Evolutionary conservation across 2,888 invertebrate species (phyloP).

Genomic region (Marronus borbonicus): DNA sequence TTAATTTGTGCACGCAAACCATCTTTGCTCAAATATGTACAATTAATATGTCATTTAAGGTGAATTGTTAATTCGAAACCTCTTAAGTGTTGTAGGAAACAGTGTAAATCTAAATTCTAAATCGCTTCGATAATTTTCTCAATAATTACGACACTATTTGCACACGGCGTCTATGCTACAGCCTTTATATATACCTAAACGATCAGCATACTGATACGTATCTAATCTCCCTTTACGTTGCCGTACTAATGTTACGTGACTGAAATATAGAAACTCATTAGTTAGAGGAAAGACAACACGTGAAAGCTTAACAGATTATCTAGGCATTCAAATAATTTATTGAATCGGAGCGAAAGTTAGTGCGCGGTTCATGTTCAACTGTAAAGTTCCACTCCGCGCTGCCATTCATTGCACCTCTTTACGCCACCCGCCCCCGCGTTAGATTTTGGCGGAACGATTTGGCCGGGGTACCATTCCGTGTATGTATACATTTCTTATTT

Average conservation of each 20-base stretch:
- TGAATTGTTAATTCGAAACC: not conserved
- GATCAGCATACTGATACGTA: conserved; percentile 50
- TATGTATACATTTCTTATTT: conserved; percentile 31
- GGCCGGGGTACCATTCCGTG: not conserved
- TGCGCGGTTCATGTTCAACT: conserved; percentile 34
- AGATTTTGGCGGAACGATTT: conserved; percentile 20
- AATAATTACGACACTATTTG: conserved; percentile 42
- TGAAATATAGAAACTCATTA: conserved; percentile 51
- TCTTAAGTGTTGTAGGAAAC: not conserved
- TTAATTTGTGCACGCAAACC: too few species aligned
- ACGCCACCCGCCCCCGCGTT: not conserved
- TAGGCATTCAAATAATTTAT: conserved; percentile 47
- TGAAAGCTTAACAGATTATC: conserved; percentile 48
- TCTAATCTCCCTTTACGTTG: conserved; percentile 49
- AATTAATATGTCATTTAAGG: too few species aligned
- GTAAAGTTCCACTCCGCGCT: conserved; percentile 30
- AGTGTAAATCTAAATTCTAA: not conserved
- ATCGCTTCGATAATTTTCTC: conserved; percentile 28
- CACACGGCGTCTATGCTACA: not conserved
- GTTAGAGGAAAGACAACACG: conserved; percentile 49
- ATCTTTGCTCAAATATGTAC: too few species aligned
- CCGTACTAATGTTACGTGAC: conserved; percentile 49
- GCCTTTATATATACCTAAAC: conserved; percentile 45
- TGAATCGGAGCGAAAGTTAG: conserved; percentile 44
- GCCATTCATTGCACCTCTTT: conserved; percentile 9